Base-by-base conservation (phyloP, 2,888 invertebrate species). In the Napeogenes sylphis region DNA sequence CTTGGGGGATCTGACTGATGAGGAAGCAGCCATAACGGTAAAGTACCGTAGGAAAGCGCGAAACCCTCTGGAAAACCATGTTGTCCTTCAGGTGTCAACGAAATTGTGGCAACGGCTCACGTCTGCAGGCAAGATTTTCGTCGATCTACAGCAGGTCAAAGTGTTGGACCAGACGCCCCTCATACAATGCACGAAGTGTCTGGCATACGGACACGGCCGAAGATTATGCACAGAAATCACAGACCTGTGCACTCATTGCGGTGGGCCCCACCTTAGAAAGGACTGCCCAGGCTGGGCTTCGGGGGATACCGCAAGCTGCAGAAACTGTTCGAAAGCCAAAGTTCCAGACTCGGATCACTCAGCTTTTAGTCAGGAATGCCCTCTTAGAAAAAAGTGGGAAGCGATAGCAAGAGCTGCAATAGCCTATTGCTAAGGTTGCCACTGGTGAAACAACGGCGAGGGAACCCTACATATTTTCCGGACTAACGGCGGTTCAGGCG, bases 371-470 rank as follows among this genome's bases (percentile, higher is more conserved):
- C 4, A 10, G 3, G 58, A 63, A 3, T 68, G 66, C 58, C 54
- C 58, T 10, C 55, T 62, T 4, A 51, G 66, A 13, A 54, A 21
- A 6, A 62, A 55, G 13, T 68, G 70, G 65, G 68, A 70, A n/a
- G 33, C 46, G 3, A n/a, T 70, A 33, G 69, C 68, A 2, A 45
- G 68, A 10, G 45, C 60, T 5, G 13, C 45, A 0, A 10, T 46
- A 46, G 6, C 46, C 6, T 46, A 46, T 12, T 46, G 46, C 46
- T 46, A 46, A 46, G 12, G 12, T 12, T 4, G 13, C 12, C 46
- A n/a, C 12, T 4, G 46, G 46, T 21, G 21, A 21, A 21, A 21
- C 21, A 21, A 21, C 21, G 21, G 21, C 21, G 21, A 21, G 21
- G 21, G 21, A 21, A 21, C 21, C 21, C 21, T 21, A 21, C 21